Base-by-base conservation (phyloP, 2,888 invertebrate genomes). In the Lithodes maja region DNA sequence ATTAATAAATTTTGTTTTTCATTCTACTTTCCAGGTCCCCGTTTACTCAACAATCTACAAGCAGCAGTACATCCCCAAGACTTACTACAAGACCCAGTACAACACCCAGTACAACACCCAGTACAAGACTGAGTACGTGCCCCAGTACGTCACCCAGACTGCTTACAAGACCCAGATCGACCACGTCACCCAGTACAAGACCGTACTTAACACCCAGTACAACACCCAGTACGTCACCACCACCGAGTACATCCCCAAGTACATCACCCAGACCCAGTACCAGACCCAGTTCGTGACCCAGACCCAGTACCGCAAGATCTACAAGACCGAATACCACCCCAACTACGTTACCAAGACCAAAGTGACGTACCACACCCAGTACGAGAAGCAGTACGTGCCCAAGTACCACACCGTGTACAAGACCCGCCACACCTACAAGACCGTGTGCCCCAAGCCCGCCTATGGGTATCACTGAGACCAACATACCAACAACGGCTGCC, bases 91-190 rank as follows among this genome's bases (percentile, higher is more conserved):
- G 69, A 90, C 90, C 49, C 85, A 88, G 52, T 88, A 83, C 88
- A 33, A 83, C 50, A 90, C 87, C 12, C 85, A 86, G 83, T 86
- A 89, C 86, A 61, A 83, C 9, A 90, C 90, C 5, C 81, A 88
- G 84, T 89, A 88, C 86, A 50, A 89, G 54, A 88, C 88, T 50
- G 83, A 87, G 54, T 89, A 90, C 86, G 83, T 85, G 2, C 87
- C 90, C 17, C 49, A 86, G 54, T 90, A 90, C 88, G 79, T 87
- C 83, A 90, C 90, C 17, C 61, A 90, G 75, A 90, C 90, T 2
- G 83, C 82, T n/a, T 90, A 90, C 88, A 83, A 88, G 33, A 90
- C 90, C n/a, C 68, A 90, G 15, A 17, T 75, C n/a, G 61, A 88
- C 33, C 89, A 89, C 84, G 55, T 80, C 49, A 87, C 87, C 69